Conservation (phyloP, 2,797 vertebrate species). For the Intellagama lesueurii region DNA sequence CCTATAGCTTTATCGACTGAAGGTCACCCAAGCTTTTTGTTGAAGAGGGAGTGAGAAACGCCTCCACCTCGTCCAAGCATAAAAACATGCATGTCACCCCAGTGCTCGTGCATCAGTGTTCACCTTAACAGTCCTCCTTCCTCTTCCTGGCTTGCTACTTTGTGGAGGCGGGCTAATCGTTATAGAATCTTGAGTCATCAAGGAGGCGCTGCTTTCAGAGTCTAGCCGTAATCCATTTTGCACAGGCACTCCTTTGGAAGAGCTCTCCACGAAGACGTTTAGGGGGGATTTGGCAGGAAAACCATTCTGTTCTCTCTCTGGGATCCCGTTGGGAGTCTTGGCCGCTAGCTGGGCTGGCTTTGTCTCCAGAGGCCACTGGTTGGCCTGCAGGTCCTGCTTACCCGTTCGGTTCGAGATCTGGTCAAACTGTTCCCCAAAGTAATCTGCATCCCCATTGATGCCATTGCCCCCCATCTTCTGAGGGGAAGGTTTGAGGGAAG, state of each 20-base stretch:
- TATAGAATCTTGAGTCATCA: conserved; percentile 87
- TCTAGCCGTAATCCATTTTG: conserved; percentile 82
- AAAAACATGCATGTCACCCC: conserved; percentile 70
- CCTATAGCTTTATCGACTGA: conserved; percentile 16
- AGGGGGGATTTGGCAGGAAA: conserved; percentile 72
- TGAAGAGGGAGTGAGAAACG: conserved; percentile 48
- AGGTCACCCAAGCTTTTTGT: conserved; percentile 13
- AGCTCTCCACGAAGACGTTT: conserved; percentile 84
- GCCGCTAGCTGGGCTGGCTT: conserved; percentile 72
- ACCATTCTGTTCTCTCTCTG: conserved; percentile 83
- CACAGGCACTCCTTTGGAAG: conserved; percentile 75
- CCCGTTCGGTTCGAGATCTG: conserved; percentile 87
- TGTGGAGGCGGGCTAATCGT: conserved; percentile 94
- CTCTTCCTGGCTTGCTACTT: conserved; percentile 91
- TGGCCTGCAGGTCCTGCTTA: conserved; percentile 83
- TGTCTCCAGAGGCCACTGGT: conserved; percentile 87
- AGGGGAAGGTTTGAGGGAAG: conserved; percentile 74
- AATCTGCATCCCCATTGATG: conserved; percentile 81
- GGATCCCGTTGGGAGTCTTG: conserved; percentile 78
- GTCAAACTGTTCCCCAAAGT: conserved; percentile 85
- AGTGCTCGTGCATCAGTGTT: conserved; percentile 72
- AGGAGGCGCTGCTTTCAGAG: conserved; percentile 74
- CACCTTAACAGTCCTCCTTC: conserved; percentile 94
- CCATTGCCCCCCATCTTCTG: conserved; percentile 76
- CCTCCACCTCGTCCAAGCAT: conserved; percentile 65